A percentile compares a stretch with the other conserved stretches of the same genome.
These are phyloP conservation scores for Allobates femoralis DNA, from an alignment of 2,797 vertebrate species.

Conservation along the genomic window DNA sequence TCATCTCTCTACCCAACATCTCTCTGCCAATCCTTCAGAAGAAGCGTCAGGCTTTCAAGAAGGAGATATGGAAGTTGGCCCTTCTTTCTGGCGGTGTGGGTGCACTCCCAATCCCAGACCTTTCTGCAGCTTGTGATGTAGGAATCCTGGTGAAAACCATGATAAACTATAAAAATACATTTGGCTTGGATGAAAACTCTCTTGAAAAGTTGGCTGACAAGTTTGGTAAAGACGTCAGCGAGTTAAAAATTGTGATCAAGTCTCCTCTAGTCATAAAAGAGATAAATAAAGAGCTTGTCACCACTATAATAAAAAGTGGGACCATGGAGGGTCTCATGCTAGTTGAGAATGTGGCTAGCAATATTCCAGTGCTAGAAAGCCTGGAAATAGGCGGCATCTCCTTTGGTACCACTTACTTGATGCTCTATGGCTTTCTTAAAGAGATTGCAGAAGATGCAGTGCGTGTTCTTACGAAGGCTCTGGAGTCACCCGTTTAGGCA, in stretches of 20 bases:
- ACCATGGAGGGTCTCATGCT: not conserved
- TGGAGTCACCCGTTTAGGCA: not conserved
- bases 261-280: constrained; percentile 7
- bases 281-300: constrained; percentile 32
- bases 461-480: constrained; percentile 11
- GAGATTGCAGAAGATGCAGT: constrained; percentile 41
- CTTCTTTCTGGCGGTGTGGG: constrained; percentile 4
- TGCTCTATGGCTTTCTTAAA: constrained; percentile 45
- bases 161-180: not conserved
- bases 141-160: constrained; percentile 10
- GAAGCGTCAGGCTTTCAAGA: constrained; percentile 20
- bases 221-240: constrained; percentile 1
- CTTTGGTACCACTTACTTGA: constrained; percentile 40
- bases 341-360: not conserved
- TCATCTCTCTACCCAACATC: constrained; percentile 29
- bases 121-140: constrained; percentile 16
- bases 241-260: constrained; percentile 27
- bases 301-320: not conserved
- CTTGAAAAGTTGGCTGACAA: constrained; percentile 16
- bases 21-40: constrained; percentile 6
- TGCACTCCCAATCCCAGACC: constrained; percentile 20
- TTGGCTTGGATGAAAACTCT: constrained; percentile 21
- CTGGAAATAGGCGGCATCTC: constrained; percentile 20
- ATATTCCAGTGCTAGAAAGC: constrained; percentile 49
- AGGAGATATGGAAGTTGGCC: constrained; percentile 11